Evolutionary conservation across 2,797 vertebrate genomes (phyloP).

Genomic region (Malacoraja senta): DNA sequence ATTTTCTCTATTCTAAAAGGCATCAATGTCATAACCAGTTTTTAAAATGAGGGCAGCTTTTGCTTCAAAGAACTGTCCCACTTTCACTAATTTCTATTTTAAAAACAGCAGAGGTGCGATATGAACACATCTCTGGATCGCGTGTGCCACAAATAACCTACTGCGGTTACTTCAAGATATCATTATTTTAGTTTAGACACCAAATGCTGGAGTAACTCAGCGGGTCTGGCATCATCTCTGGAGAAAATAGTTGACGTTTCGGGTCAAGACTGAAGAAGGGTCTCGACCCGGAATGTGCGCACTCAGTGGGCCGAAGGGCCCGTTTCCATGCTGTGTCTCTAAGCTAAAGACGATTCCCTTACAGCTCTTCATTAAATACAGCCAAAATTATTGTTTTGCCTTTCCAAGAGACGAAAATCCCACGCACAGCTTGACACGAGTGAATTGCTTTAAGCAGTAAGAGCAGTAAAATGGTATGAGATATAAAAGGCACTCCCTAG

Average conservation of each 20-base stretch:
- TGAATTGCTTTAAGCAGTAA: constrained; percentile 7
- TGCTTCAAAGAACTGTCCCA: too few species aligned
- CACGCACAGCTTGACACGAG: constrained; percentile 4
- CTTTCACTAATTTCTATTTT: background rate
- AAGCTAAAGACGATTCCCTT: too few species aligned
- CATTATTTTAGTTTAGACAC: background rate
- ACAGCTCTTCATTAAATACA: too few species aligned
- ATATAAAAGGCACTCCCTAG: constrained; percentile 48
- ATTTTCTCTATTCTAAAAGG: background rate
- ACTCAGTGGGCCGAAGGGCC: too few species aligned
- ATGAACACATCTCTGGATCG: background rate
- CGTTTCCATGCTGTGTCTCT: too few species aligned
- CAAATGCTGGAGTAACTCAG: too few species aligned
- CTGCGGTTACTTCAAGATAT: background rate
- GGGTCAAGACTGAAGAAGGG: too few species aligned
- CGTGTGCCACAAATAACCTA: background rate
- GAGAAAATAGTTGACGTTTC: too few species aligned
- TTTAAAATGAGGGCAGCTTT: background rate
- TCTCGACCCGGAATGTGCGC: too few species aligned
- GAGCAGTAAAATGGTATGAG: background rate
- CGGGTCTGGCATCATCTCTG: too few species aligned
- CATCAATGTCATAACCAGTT: too few species aligned
- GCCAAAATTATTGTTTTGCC: background rate
- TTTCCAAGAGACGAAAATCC: background rate
- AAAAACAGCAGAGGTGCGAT: background rate